A percentile compares a stretch with the other conserved stretches of the same genome.
phyloP scores from a whole-genome alignment of 2,113 vertebrate species.

The Pseudorectes ferrugineus region DNA sequence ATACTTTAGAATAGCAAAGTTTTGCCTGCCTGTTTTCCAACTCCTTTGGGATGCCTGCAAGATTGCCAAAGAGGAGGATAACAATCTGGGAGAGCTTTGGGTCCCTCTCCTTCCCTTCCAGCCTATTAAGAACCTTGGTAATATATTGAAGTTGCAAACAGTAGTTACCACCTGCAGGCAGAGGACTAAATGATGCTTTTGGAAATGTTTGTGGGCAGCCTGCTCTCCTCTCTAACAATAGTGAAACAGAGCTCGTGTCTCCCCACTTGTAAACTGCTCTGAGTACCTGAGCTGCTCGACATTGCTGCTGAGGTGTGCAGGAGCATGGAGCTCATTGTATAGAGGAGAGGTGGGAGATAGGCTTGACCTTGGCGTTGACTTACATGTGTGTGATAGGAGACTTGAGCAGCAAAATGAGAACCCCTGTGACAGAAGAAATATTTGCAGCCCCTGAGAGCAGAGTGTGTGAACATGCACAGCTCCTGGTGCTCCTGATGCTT shows the following conservation, averaged over 20 bases:
- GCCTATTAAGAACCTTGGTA: background rate
- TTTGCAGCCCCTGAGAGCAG: background rate
- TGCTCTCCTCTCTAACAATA: background rate
- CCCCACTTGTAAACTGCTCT: background rate
- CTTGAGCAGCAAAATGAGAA: background rate
- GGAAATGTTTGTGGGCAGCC: background rate
- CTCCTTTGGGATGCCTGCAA: background rate
- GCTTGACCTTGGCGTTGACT: background rate
- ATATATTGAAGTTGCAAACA: background rate
- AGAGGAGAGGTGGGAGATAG: background rate
- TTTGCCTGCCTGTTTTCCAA: background rate
- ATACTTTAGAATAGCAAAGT: background rate
- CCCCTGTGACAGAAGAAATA: background rate
- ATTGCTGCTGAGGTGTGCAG: background rate
- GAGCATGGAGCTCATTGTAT: background rate
- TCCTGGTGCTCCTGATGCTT: background rate
- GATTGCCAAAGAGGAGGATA: background rate
- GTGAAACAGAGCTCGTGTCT: background rate
- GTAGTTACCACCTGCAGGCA: background rate
- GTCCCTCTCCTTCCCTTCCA: background rate
- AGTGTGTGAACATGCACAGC: background rate
- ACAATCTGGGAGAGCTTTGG: background rate
- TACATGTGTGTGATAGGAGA: background rate
- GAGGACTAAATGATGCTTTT: background rate
- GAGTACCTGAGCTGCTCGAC: rapidly evolving